Percentiles rank a stretch among this genome's conserved stretches.
These are phyloP conservation scores for Xestia c-nigrum DNA, from an alignment of 2,888 invertebrate species.

Conservation along the genomic window DNA sequence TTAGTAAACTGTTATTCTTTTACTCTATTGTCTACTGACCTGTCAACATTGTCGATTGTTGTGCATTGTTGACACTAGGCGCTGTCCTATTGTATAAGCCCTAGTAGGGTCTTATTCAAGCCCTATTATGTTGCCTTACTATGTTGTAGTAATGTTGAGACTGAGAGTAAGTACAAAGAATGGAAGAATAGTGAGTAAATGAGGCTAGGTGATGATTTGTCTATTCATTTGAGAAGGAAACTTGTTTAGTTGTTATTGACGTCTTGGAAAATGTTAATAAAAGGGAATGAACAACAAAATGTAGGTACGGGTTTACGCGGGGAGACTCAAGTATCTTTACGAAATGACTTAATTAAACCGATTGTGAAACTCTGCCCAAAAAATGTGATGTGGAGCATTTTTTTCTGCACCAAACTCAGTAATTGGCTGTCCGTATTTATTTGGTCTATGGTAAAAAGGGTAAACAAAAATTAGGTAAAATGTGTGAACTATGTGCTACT, in stretches of 20 bases:
- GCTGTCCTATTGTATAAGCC: conserved; percentile 60
- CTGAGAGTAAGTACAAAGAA: conserved; percentile 34
- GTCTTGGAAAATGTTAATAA: neutral
- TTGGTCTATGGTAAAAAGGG: neutral
- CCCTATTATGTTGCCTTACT: conserved; percentile 63
- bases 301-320: neutral
- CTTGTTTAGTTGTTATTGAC: neutral
- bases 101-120: conserved; percentile 71
- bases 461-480: neutral
- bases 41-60: conserved; percentile 59
- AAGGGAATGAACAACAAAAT: neutral
- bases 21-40: conserved; percentile 65
- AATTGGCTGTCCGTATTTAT: neutral
- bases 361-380: neutral
- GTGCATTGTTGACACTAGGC: conserved; percentile 43
- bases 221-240: neutral
- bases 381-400: neutral
- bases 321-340: neutral
- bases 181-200: neutral
- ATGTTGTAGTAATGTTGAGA: conserved; percentile 41
- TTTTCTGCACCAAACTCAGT: neutral
- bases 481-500: neutral
- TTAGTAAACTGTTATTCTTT: conserved; percentile 59
- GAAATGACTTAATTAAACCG: neutral
- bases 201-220: neutral